These are phyloP conservation scores for Oreotrochilus melanogaster DNA, from an alignment of 2,113 vertebrate genomes.

Conservation along the genomic window DNA sequence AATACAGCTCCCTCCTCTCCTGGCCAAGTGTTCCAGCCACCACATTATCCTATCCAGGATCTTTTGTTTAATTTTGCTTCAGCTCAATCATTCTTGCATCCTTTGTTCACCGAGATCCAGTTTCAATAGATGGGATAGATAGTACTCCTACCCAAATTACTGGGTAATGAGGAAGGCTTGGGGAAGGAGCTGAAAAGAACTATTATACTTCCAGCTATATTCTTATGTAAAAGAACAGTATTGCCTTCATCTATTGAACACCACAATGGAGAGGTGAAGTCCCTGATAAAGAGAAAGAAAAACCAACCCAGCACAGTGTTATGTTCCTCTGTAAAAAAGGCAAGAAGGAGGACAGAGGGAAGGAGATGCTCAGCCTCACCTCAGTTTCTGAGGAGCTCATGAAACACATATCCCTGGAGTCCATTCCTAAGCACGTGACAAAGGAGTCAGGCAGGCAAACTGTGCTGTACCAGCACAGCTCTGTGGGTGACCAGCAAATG, in stretches of 20 bases:
- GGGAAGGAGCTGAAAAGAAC: conserved; percentile 52
- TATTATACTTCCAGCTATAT: conserved; percentile 41
- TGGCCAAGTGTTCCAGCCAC: not conserved
- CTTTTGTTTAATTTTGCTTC: conserved; percentile 57
- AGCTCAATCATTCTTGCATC: not conserved
- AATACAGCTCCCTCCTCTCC: not conserved
- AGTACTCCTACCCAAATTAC: conserved; percentile 50
- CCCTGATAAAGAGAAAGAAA: not conserved
- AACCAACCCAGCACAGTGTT: not conserved
- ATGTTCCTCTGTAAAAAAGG: not conserved
- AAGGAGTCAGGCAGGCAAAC: not conserved
- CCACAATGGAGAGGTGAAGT: not conserved
- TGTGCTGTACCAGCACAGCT: not conserved
- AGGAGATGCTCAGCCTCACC: not conserved
- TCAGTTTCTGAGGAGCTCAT: not conserved
- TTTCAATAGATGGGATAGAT: conserved; percentile 48
- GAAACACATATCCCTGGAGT: not conserved
- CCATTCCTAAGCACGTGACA: not conserved
- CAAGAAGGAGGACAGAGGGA: not conserved
- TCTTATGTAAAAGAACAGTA: conserved; percentile 45
- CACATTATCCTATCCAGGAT: not conserved
- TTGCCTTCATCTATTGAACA: conserved; percentile 38
- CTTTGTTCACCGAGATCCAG: conserved; percentile 34
- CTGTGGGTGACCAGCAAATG: not conserved
- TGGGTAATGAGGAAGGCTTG: conserved; percentile 43